phyloP scores from a whole-genome alignment of 2,113 vertebrate genomes.

The Trochalopteron elliotii region DNA sequence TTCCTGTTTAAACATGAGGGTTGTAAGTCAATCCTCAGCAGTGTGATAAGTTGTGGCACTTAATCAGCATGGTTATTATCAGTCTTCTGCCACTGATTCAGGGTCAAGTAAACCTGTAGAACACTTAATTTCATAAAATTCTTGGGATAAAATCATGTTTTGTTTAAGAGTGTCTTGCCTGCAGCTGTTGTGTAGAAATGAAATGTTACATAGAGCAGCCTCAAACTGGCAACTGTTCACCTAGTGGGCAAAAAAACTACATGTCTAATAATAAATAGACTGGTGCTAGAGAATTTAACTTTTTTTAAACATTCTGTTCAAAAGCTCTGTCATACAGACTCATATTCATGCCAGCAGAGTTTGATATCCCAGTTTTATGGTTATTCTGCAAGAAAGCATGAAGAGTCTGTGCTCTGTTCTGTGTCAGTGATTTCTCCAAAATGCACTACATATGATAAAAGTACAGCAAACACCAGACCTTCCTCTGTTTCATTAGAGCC shows the following conservation, averaged over 20 bases:
- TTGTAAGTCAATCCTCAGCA: not conserved
- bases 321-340: not conserved
- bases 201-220: not conserved
- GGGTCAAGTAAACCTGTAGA: not conserved
- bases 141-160: not conserved
- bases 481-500: not conserved
- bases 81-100: not conserved
- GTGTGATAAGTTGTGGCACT: not conserved
- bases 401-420: not conserved
- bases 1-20: not conserved
- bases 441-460: not conserved
- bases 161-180: not conserved
- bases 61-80: not conserved
- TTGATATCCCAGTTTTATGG: rapidly evolving
- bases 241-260: not conserved
- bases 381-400: not conserved
- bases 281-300: not conserved
- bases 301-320: not conserved
- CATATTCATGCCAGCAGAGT: not conserved
- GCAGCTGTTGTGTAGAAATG: not conserved
- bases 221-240: not conserved
- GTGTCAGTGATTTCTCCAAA: not conserved
- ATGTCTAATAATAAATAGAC: not conserved
- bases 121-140: not conserved
- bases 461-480: not conserved